Conservation (phyloP, 2,888 invertebrate genomes). For the Atrina japonica region DNA sequence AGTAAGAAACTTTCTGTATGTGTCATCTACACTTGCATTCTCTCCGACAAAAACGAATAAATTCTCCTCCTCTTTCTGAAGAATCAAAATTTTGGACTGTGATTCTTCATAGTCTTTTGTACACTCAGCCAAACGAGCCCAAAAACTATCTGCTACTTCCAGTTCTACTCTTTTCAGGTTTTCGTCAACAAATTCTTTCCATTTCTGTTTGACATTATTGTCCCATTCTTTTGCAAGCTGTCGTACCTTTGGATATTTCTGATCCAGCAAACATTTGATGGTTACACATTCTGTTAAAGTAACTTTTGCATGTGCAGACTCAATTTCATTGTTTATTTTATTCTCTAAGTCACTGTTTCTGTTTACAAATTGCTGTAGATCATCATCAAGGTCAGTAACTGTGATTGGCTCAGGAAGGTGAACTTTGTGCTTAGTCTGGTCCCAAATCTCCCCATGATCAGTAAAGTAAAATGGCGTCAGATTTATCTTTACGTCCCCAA, state of each 20-base stretch:
- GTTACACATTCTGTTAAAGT: constrained; percentile 20
- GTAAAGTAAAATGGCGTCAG: constrained; percentile 28
- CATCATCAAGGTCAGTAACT: constrained; percentile 6
- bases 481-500: constrained; percentile 9
- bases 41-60: constrained; percentile 35
- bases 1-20: constrained; percentile 5
- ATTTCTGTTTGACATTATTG: constrained; percentile 20
- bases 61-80: background rate
- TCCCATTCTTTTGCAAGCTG: constrained; percentile 35
- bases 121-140: constrained; percentile 5
- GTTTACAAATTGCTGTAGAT: constrained; percentile 25
- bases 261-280: constrained; percentile 37
- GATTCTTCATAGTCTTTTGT: background rate
- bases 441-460: constrained; percentile 32
- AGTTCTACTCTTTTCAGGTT: constrained; percentile 22
- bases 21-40: constrained; percentile 11
- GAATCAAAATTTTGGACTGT: constrained; percentile 5
- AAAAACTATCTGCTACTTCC: constrained; percentile 15
- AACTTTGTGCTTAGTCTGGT: constrained; percentile 33
- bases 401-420: constrained; percentile 16
- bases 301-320: constrained; percentile 33
- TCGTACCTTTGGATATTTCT: constrained; percentile 25
- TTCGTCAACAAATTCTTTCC: constrained; percentile 27
- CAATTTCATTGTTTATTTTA: constrained; percentile 19
- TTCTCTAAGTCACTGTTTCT: constrained; percentile 5